Conservation (phyloP, 2,797 vertebrate species). For the Lateolabrax maculatus region DNA sequence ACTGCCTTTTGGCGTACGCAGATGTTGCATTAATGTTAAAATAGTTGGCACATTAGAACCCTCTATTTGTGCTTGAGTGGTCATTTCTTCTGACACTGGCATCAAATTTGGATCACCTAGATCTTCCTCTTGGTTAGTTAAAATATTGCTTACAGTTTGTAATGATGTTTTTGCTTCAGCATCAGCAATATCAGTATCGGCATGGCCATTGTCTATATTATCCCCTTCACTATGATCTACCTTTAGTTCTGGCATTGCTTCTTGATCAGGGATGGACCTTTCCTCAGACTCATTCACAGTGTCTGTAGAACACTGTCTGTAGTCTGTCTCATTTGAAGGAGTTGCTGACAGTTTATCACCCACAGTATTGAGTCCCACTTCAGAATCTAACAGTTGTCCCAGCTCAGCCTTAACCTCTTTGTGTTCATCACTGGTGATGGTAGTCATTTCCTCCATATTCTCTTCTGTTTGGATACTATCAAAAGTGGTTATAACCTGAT, state of each 20-base stretch:
- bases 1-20: neutral
- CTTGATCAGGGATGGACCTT: neutral
- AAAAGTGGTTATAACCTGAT: neutral
- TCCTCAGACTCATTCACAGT: constrained; percentile 9
- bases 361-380: neutral
- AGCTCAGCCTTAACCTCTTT: neutral
- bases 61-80: neutral
- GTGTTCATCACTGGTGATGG: neutral
- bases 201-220: neutral
- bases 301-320: constrained; percentile 3
- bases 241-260: constrained; percentile 2
- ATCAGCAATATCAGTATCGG: neutral
- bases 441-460: neutral
- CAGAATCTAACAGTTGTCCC: constrained; percentile 14
- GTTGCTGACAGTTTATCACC: constrained; percentile 5
- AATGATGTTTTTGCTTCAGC: neutral
- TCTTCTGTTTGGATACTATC: constrained; percentile 21
- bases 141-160: neutral
- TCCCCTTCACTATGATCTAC: neutral
- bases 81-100: neutral
- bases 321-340: constrained; percentile 6
- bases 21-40: constrained; percentile 11
- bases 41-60: neutral
- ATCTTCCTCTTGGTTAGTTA: constrained; percentile 5
- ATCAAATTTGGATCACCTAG: neutral